Evolutionary conservation across 53 echinoderm and acorn worm species (phyloP).

Genomic region (Paelopatides confundens): DNA sequence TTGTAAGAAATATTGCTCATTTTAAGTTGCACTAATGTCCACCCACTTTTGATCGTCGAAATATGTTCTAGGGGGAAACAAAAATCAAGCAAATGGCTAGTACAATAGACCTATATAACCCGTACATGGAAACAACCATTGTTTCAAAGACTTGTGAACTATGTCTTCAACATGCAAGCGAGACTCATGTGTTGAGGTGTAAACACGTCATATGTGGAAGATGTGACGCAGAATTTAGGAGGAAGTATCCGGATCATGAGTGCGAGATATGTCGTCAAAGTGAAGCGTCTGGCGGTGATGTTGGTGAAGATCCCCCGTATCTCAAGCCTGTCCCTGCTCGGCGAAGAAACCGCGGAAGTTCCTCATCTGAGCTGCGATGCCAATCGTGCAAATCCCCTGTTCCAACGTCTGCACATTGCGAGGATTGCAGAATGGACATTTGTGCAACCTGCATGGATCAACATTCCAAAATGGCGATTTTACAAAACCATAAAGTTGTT

Average conservation of each 20-base stretch:
- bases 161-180: too few relatives aligned
- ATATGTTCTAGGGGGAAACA: too few relatives aligned
- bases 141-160: too few relatives aligned
- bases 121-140: too few relatives aligned
- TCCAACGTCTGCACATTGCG: background rate
- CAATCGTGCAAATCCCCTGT: background rate
- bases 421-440: conserved; percentile 6
- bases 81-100: too few relatives aligned
- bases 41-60: too few relatives aligned
- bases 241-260: background rate
- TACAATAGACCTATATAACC: too few relatives aligned
- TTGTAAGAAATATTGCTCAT: too few relatives aligned
- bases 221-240: background rate
- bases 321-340: background rate
- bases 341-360: background rate
- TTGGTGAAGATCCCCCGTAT: background rate
- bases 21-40: too few relatives aligned
- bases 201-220: background rate
- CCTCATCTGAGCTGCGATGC: background rate
- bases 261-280: background rate
- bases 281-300: background rate
- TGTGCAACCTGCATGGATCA: background rate
- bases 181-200: background rate
- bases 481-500: background rate
- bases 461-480: conserved; percentile 8